Conservation (phyloP, 2,797 vertebrate species). For the Cossypha dichroa region DNA sequence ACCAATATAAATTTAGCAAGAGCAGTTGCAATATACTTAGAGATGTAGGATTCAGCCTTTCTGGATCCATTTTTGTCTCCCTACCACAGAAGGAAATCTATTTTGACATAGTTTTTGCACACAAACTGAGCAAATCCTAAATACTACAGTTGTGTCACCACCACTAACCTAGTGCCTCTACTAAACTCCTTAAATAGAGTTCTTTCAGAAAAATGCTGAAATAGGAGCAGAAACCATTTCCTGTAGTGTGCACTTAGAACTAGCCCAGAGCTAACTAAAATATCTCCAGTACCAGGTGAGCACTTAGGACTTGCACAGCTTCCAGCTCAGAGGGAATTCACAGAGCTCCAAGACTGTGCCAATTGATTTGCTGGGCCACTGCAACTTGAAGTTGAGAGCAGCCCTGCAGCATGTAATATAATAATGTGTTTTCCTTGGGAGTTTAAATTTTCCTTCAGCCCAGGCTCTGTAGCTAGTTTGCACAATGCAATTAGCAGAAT, state of each 20-base stretch:
- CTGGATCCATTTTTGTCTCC: neutral
- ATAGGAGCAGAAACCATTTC: neutral
- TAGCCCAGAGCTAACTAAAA: neutral
- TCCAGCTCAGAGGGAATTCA: neutral
- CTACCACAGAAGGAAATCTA: neutral
- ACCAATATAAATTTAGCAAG: neutral
- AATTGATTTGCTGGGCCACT: neutral
- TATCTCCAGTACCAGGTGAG: neutral
- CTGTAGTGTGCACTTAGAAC: neutral
- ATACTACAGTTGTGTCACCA: neutral
- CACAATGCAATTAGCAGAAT: conserved; percentile 14
- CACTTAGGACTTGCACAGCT: neutral
- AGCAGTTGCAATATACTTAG: neutral
- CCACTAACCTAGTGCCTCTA: neutral
- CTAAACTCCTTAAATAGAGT: neutral
- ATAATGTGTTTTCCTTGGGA: neutral
- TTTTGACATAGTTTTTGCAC: neutral
- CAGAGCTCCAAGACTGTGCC: neutral
- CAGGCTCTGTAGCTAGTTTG: neutral
- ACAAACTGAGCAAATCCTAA: neutral
- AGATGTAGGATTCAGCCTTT: neutral
- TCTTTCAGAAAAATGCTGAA: neutral
- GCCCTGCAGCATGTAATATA: neutral
- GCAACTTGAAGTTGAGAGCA: neutral
- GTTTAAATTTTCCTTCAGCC: neutral